A percentile compares a stretch with the other conserved stretches of the same genome.
Conservation (phyloP, 2,888 invertebrate species). For the Callyntrura sp. region DNA sequence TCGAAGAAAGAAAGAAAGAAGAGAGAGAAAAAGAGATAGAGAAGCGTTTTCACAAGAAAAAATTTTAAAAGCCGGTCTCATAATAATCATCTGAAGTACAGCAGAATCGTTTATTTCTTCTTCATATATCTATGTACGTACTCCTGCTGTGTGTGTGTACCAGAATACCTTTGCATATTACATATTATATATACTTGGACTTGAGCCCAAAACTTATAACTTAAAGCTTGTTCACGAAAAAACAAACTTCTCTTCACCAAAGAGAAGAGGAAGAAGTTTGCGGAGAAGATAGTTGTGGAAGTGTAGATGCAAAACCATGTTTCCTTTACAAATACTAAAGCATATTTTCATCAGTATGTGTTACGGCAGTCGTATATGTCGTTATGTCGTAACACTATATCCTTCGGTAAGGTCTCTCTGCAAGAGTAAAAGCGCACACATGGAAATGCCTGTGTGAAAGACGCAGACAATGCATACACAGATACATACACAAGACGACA, state of each 20-base stretch:
- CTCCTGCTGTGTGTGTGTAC: no score
- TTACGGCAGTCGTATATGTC: neutral
- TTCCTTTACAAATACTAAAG: neutral
- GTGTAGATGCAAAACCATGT: slow-evolving; percentile 15
- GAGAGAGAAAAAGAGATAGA: neutral
- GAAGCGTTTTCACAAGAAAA: slow-evolving; percentile 30
- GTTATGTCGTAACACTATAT: neutral
- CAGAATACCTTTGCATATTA: slow-evolving; percentile 6
- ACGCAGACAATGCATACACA: neutral
- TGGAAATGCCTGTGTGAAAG: neutral
- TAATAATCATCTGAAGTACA: slow-evolving; percentile 9
- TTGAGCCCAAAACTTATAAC: slow-evolving; percentile 77
- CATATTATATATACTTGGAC: slow-evolving; percentile 70
- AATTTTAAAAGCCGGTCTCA: slow-evolving; percentile 57
- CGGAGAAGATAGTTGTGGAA: neutral
- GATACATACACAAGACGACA: no score
- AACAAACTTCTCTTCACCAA: neutral
- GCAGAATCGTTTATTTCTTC: slow-evolving; percentile 37
- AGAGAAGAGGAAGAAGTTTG: neutral
- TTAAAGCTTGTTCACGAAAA: slow-evolving; percentile 61
- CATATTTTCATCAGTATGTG: neutral
- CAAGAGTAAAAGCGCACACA: no score
- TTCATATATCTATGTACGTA: neutral
- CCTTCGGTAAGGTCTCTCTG: neutral
- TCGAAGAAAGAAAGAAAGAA: slow-evolving; percentile 27